Base-by-base conservation (phyloP, 2,888 invertebrate genomes). In the Balanococcus diminutus region DNA sequence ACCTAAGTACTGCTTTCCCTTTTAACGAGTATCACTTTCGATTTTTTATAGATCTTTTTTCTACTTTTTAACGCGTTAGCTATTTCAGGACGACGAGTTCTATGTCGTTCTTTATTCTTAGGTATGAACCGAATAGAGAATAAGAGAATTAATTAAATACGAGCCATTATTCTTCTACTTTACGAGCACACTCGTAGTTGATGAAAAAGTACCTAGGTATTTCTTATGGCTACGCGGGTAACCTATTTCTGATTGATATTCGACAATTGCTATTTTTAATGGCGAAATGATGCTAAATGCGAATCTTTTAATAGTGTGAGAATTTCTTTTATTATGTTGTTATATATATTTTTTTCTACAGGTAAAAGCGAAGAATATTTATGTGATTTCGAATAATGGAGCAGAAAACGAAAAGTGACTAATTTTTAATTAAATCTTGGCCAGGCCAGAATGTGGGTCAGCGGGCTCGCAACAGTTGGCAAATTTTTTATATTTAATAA, bases 11-110 rank as follows among this genome's bases (percentile, higher is more conserved):
- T 28, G 75, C 75, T 75, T 75, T 75, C 61, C 75, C 75, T 75
- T 75, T 75, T 75, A 75, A 32, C 19, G n/a, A 75, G 32, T 31
- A 75, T 75, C 75, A 75, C 75, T 75, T 75, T 75, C 75, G 75
- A 75, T 75, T 75, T 75, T 67, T 67, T 67, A 67, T 67, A 67
- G 25, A 25, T 67, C 28, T 28, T 67, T 56, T 56, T 14, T 67
- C 19, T 19, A 19, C 25, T 25, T 31, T 31, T 75, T 19, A 32
- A 16, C 28, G 4, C 67, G 75, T 36, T 75, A 61, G 22, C 25
- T 3, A 61, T 61, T 19, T 19, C 22, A 32, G n/a, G 32, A 28
- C 67, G 31, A 51, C 51, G 3, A 51, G 51, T 25, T 22, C 11
- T 25, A 22, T 32, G 31, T 72, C 22, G 72, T 28, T 72, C 31